Percentiles rank a stretch among this genome's conserved stretches.
Conservation (phyloP, 2,113 vertebrate genomes). For the Mobula hypostoma region DNA sequence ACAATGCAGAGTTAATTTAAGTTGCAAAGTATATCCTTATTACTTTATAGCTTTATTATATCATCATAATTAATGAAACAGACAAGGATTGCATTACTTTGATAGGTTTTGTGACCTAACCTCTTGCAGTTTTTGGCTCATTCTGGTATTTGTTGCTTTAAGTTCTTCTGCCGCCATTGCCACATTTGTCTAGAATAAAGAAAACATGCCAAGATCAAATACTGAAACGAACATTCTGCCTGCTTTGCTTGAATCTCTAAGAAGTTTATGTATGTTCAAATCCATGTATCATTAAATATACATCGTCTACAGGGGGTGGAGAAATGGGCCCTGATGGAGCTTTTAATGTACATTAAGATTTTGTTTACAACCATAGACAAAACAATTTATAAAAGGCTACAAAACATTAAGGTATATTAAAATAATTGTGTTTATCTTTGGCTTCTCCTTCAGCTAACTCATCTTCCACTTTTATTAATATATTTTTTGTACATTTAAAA, state of each 20-base stretch:
- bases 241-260: background rate
- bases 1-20: background rate
- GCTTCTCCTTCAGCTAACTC: background rate
- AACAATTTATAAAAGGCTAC: background rate
- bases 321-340: background rate
- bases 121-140: conserved; percentile 59
- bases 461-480: background rate
- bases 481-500: background rate
- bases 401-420: background rate
- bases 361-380: background rate
- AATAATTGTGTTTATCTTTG: background rate
- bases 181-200: conserved; percentile 53
- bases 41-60: background rate
- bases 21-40: background rate
- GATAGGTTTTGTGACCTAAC: conserved; percentile 42
- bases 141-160: conserved; percentile 56
- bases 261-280: background rate
- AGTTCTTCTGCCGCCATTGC: conserved; percentile 56
- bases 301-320: background rate
- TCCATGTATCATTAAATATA: background rate
- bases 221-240: background rate
- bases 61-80: conserved; percentile 20
- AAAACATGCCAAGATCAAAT: conserved; percentile 36
- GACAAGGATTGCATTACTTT: background rate
- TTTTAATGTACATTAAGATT: background rate